A percentile compares a stretch with the other conserved stretches of the same genome.
phyloP scores from a whole-genome alignment of 2,113 vertebrate species.

The Corythornis cristatus region DNA sequence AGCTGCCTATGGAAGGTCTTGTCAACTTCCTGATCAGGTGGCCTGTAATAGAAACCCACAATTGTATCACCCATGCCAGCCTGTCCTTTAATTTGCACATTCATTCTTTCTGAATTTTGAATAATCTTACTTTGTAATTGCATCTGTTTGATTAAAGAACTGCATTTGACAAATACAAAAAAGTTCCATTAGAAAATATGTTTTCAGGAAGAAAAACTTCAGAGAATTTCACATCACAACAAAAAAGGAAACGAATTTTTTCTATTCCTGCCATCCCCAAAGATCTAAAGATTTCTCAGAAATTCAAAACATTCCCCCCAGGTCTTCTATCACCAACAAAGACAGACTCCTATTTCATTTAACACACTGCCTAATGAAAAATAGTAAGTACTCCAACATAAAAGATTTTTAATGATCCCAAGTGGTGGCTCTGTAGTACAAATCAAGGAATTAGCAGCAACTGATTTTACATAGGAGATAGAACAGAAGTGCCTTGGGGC shows the following conservation, averaged over 20 bases:
- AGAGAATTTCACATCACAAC: background rate
- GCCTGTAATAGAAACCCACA: too few relatives aligned
- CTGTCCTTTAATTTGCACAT: too few relatives aligned
- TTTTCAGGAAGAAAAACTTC: background rate
- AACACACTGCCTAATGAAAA: conserved; percentile 34
- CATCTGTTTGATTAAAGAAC: background rate
- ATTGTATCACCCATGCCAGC: too few relatives aligned
- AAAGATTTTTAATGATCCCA: conserved; percentile 48
- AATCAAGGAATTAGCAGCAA: conserved; percentile 53
- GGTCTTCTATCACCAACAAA: background rate
- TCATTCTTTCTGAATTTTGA: background rate
- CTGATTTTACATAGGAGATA: conserved; percentile 24
- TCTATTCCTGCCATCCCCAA: background rate
- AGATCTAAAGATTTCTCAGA: conserved; percentile 29
- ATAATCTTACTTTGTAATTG: background rate
- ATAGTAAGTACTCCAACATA: background rate
- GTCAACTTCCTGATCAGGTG: too few relatives aligned
- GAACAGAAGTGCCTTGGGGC: conserved; percentile 26
- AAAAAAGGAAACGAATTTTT: background rate
- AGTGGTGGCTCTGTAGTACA: conserved; percentile 31
- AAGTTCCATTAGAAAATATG: background rate
- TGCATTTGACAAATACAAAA: background rate
- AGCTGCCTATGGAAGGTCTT: too few relatives aligned
- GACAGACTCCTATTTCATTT: conserved; percentile 3
- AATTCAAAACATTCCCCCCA: background rate